These are phyloP conservation scores for Gambelia wislizenii DNA, from an alignment of 2,797 vertebrate genomes.

Conservation along the genomic window DNA sequence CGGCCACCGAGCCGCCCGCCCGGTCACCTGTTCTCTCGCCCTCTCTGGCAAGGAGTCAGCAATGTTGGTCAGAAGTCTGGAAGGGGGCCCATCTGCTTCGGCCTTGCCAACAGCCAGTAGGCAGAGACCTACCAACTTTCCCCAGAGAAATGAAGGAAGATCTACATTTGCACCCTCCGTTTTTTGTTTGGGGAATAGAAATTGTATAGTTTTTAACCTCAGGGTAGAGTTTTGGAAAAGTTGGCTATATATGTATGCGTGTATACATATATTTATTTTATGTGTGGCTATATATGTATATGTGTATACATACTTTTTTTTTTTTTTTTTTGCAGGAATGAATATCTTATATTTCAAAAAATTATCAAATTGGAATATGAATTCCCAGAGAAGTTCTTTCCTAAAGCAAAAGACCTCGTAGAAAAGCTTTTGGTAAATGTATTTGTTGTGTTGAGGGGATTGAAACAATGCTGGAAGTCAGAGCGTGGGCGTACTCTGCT, in stretches of 20 bases:
- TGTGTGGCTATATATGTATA: not conserved
- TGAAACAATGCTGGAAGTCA: not conserved
- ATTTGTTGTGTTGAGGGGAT: not conserved
- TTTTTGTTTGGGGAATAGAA: not conserved
- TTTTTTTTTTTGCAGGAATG: slow-evolving; percentile 86
- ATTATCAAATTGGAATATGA: slow-evolving; percentile 99
- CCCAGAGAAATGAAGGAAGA: not conserved
- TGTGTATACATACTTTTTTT: not conserved
- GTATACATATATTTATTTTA: not conserved
- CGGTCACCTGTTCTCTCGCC: too few species aligned
- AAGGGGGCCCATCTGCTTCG: not conserved
- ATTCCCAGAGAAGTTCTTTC: slow-evolving; percentile 99
- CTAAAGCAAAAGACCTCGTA: slow-evolving; percentile 98
- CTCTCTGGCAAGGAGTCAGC: too few species aligned
- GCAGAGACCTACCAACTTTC: not conserved
- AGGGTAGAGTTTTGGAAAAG: not conserved
- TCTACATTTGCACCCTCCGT: not conserved
- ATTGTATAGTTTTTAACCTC: not conserved
- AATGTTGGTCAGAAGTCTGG: too few species aligned
- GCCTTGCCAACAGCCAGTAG: not conserved
- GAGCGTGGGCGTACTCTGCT: not conserved
- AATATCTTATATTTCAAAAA: slow-evolving; percentile 99
- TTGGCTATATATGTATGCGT: not conserved
- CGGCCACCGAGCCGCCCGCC: too few species aligned
- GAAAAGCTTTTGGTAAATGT: slow-evolving; percentile 92